Conservation (phyloP, 2,797 vertebrate genomes). For the Bovichtus variegatus region DNA sequence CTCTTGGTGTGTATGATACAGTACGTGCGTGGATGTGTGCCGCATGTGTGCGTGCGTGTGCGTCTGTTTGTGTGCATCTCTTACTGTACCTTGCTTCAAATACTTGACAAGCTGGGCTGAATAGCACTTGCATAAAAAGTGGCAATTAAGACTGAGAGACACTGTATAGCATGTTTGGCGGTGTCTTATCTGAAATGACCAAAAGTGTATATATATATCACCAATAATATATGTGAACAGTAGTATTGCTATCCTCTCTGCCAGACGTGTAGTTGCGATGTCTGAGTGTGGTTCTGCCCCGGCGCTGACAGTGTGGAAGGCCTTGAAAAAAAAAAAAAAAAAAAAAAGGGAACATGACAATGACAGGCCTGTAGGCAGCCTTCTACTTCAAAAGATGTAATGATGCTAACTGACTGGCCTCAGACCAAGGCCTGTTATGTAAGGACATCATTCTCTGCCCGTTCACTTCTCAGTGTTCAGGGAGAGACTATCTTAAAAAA, state of each 20-base stretch:
- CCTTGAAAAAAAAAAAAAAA: slow-evolving; percentile 34
- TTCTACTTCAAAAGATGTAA: slow-evolving; percentile 64
- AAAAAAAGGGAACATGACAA: slow-evolving; percentile 25
- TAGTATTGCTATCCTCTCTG: slow-evolving; percentile 68
- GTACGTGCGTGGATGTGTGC: slow-evolving; percentile 26
- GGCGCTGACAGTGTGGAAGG: slow-evolving; percentile 47
- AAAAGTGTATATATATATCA: slow-evolving; percentile 69
- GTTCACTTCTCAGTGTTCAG: slow-evolving; percentile 55
- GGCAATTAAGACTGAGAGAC: slow-evolving; percentile 71
- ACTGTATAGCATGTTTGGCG: slow-evolving; percentile 79
- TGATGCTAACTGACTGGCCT: slow-evolving; percentile 57
- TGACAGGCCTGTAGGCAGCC: slow-evolving; percentile 51
- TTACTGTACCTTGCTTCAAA: slow-evolving; percentile 77
- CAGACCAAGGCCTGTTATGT: slow-evolving; percentile 45
- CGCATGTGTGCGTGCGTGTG: slow-evolving; percentile 13
- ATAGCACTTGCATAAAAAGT: slow-evolving; percentile 75
- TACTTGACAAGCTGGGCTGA: slow-evolving; percentile 79
- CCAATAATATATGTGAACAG: slow-evolving; percentile 72
- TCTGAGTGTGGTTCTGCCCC: slow-evolving; percentile 58
- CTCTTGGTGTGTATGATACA: slow-evolving; percentile 46
- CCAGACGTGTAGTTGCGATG: slow-evolving; percentile 61
- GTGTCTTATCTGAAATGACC: slow-evolving; percentile 74
- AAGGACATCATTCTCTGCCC: slow-evolving; percentile 53
- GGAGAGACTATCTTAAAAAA: slow-evolving; percentile 25
- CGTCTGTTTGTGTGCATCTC: slow-evolving; percentile 55